phyloP scores from a whole-genome alignment of 2,113 vertebrate genomes.

The Neodon shergylaensis region DNA sequence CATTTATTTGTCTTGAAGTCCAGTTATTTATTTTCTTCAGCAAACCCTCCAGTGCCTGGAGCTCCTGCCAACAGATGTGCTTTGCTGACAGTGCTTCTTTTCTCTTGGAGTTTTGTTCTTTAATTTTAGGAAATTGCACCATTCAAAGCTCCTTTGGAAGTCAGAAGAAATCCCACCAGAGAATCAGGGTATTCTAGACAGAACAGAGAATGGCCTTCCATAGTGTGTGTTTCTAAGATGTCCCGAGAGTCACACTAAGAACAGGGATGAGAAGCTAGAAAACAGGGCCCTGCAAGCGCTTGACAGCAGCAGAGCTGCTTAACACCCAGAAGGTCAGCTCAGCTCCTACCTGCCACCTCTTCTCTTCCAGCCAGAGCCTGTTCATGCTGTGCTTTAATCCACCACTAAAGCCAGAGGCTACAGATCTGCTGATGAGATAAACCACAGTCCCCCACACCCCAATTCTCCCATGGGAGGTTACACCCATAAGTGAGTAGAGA shows the following conservation, averaged over 20 bases:
- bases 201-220: background rate
- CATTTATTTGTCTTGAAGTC: conserved; percentile 37
- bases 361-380: background rate
- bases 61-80: background rate
- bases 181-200: background rate
- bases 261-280: background rate
- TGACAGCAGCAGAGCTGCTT: background rate
- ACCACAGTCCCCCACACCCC: background rate
- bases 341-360: background rate
- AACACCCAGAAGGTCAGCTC: background rate
- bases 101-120: background rate
- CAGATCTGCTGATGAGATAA: background rate
- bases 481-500: background rate
- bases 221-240: conserved; percentile 25
- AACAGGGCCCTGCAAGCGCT: background rate
- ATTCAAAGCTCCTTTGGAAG: conserved; percentile 22
- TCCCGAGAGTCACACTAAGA: background rate
- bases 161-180: conserved; percentile 3
- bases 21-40: conserved; percentile 40
- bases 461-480: background rate
- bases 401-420: background rate
- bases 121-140: background rate
- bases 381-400: background rate
- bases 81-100: background rate
- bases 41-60: conserved; percentile 4